phyloP scores from a whole-genome alignment of 2,113 vertebrate species.

The Varanus komodoensis region DNA sequence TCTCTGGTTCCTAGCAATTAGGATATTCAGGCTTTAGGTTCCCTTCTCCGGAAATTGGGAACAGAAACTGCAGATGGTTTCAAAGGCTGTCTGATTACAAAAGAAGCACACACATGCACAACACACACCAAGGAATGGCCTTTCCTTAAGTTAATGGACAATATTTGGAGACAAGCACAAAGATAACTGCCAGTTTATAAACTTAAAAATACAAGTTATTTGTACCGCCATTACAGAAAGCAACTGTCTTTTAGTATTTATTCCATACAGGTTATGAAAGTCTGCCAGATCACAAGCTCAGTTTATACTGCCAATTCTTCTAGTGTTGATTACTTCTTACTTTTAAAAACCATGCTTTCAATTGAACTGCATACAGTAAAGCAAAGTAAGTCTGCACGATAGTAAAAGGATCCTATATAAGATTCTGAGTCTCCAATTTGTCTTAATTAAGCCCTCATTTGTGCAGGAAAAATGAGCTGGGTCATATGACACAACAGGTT shows the following conservation, averaged over 20 bases:
- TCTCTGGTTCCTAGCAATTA: too few species aligned
- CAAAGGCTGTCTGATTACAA: background rate
- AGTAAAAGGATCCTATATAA: too few species aligned
- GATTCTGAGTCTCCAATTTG: too few species aligned
- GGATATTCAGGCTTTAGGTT: background rate
- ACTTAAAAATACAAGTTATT: too few species aligned
- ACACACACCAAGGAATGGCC: background rate
- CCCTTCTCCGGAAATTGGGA: background rate
- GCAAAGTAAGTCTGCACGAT: background rate
- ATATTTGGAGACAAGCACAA: background rate
- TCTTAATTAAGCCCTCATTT: background rate
- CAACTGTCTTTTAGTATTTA: too few species aligned
- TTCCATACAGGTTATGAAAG: too few species aligned
- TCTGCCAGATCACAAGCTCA: background rate
- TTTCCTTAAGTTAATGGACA: background rate
- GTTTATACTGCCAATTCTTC: background rate
- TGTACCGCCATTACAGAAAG: too few species aligned
- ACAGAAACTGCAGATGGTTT: background rate
- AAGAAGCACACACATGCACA: background rate
- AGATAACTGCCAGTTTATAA: background rate
- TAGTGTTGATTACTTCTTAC: background rate
- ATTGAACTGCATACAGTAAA: background rate
- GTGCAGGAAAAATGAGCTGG: background rate
- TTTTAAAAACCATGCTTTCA: background rate
- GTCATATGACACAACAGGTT: too few species aligned